phyloP scores from a whole-genome alignment of 2,797 vertebrate genomes.

The Eidolon dupreanum region DNA sequence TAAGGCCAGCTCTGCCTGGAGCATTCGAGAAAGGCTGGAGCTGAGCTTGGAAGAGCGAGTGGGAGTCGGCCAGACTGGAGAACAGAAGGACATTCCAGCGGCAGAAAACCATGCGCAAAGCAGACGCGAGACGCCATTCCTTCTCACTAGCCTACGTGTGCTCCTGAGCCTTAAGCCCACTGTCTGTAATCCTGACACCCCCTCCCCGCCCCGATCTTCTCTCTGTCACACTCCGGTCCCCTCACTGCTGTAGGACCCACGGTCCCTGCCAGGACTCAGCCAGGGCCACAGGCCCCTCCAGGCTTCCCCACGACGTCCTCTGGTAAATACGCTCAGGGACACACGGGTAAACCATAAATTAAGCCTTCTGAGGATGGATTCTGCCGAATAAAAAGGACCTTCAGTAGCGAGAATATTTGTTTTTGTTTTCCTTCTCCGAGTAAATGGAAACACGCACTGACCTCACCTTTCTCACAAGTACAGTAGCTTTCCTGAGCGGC shows the following conservation, averaged over 20 bases:
- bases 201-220: rapidly evolving
- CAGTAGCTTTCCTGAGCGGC: constrained; percentile 88
- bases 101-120: not conserved
- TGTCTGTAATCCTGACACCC: not conserved
- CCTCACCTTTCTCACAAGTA: constrained; percentile 89
- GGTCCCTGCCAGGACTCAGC: constrained; percentile 51
- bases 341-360: constrained; percentile 81
- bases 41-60: not conserved
- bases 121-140: not conserved
- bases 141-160: not conserved
- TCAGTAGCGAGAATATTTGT: constrained; percentile 87
- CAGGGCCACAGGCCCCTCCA: constrained; percentile 64
- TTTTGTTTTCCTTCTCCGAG: constrained; percentile 88
- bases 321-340: constrained; percentile 79
- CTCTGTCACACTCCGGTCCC: not conserved
- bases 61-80: constrained; percentile 32
- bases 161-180: not conserved
- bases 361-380: constrained; percentile 79
- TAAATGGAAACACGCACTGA: constrained; percentile 88
- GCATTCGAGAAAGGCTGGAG: not conserved
- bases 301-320: constrained; percentile 65
- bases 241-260: not conserved
- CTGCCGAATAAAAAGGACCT: constrained; percentile 87
- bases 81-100: not conserved
- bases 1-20: not conserved